A percentile compares a stretch with the other conserved stretches of the same genome.
phyloP scores from a whole-genome alignment of 2,797 vertebrate genomes.

The Aphelocoma californica region DNA sequence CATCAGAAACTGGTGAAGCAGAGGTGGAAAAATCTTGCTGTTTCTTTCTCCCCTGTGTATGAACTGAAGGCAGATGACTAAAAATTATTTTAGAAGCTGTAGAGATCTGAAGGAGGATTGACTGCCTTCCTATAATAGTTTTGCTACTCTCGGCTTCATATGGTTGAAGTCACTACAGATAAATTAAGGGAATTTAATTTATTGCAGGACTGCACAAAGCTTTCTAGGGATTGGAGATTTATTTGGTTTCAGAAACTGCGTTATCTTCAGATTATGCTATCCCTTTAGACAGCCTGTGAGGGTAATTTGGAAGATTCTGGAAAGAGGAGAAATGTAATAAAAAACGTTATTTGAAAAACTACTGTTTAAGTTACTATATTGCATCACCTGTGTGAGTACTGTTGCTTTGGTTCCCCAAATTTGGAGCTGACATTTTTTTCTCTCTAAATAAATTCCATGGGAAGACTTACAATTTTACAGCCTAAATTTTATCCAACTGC shows the following conservation, averaged over 20 bases:
- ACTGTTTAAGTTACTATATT: neutral
- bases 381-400: neutral
- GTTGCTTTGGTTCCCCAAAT: neutral
- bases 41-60: neutral
- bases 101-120: neutral
- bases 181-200: neutral
- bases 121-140: neutral
- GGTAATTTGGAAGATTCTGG: neutral
- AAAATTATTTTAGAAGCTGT: neutral
- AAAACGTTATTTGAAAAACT: neutral
- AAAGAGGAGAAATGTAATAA: neutral
- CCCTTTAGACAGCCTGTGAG: neutral
- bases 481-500: neutral
- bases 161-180: neutral
- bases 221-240: neutral
- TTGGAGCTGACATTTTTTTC: neutral
- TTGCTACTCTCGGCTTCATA: fast-evolving
- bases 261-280: neutral
- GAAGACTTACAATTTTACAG: neutral
- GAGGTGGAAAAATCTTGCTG: neutral
- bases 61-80: neutral
- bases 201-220: neutral
- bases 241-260: neutral
- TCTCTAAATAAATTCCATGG: neutral
- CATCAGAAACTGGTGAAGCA: neutral